These are phyloP conservation scores for Neoseiulus cucumeris DNA, from an alignment of 1,140 invertebrate genomes.

Conservation along the genomic window DNA sequence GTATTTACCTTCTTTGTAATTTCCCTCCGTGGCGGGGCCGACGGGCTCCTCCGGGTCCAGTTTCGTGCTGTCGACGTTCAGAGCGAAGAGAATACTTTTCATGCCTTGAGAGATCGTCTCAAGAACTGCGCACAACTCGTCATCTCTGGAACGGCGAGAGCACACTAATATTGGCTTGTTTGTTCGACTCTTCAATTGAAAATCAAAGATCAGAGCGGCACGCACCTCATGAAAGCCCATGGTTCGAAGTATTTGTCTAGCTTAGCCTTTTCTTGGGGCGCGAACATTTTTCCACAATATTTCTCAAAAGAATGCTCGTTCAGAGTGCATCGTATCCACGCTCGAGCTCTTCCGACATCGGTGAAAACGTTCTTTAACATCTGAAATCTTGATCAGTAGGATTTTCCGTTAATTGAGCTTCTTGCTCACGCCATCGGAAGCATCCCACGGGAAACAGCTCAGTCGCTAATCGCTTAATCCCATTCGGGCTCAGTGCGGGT, in stretches of 20 bases:
- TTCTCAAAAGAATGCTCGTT: constrained; percentile 74
- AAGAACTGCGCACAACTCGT: neutral
- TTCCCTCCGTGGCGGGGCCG: constrained; percentile 17
- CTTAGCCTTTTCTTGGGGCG: constrained; percentile 21
- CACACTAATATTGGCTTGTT: no score
- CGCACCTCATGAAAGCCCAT: constrained; percentile 49
- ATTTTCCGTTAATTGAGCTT: no score
- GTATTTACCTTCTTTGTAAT: no score
- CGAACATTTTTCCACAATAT: constrained; percentile 27
- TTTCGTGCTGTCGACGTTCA: constrained; percentile 62
- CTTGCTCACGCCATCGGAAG: no score
- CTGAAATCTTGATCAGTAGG: neutral
- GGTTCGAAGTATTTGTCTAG: constrained; percentile 56
- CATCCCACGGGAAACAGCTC: no score
- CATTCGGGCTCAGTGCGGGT: no score
- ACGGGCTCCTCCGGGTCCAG: constrained; percentile 36
- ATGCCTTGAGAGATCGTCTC: constrained; percentile 9
- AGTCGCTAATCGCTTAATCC: no score
- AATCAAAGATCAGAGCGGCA: constrained; percentile 17
- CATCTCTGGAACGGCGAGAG: neutral
- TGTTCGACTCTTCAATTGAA: no score
- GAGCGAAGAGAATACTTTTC: constrained; percentile 56
- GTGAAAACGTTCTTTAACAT: neutral
- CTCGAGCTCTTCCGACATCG: constrained; percentile 47
- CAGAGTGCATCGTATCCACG: constrained; percentile 61